Conservation (phyloP, 1,140 invertebrate species). For the Macrostomum lignano region DNA sequence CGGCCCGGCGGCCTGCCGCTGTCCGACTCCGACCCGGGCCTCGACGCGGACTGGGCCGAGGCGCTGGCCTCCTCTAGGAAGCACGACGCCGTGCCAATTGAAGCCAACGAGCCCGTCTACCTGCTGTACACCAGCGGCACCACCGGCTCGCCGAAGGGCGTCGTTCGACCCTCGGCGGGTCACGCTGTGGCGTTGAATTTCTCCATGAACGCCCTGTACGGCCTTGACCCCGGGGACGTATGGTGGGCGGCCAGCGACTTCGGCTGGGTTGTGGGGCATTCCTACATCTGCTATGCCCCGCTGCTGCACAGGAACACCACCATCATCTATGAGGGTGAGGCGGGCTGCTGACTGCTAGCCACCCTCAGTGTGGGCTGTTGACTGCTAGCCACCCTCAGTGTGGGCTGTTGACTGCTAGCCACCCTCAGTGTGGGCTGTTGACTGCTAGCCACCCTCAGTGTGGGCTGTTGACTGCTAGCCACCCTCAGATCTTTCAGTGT, state of each 20-base stretch:
- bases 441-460: too few species aligned
- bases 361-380: too few species aligned
- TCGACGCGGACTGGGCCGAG: conserved; percentile 47
- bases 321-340: conserved; percentile 59
- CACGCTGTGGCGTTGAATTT: conserved; percentile 53
- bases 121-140: conserved; percentile 73
- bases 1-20: too few species aligned
- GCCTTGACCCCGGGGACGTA: conserved; percentile 31
- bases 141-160: conserved; percentile 33
- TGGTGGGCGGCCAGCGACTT: conserved; percentile 59
- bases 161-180: conserved; percentile 48
- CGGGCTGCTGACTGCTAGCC: too few species aligned
- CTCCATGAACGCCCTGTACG: conserved; percentile 53
- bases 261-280: conserved; percentile 75
- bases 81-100: conserved; percentile 49
- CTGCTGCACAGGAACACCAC: conserved; percentile 48
- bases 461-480: too few species aligned
- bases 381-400: too few species aligned
- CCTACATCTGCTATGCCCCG: conserved; percentile 68
- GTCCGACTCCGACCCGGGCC: conserved; percentile 31
- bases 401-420: too few species aligned
- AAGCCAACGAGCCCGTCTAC: conserved; percentile 60
- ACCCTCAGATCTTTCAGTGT: too few species aligned
- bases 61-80: conserved; percentile 35
- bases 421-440: too few species aligned